These are phyloP conservation scores for Melanotaenia boesemani DNA, from an alignment of 2,797 vertebrate genomes.

Conservation along the genomic window DNA sequence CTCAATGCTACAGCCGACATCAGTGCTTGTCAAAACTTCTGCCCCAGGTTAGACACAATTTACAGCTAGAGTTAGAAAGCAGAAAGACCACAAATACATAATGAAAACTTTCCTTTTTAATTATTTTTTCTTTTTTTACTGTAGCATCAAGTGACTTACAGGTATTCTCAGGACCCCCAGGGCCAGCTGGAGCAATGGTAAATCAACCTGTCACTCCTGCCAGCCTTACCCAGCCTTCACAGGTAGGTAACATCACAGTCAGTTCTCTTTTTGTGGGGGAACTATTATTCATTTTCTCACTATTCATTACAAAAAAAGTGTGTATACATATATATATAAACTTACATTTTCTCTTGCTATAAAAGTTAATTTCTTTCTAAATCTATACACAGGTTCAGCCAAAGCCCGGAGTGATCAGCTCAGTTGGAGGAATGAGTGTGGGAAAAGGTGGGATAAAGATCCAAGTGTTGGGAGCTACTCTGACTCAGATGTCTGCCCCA, in stretches of 20 bases:
- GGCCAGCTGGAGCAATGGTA: conserved; percentile 73
- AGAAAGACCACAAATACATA: background rate
- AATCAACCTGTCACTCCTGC: conserved; percentile 79
- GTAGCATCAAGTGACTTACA: conserved; percentile 83
- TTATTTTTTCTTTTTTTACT: conserved; percentile 19
- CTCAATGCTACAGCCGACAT: conserved; percentile 82
- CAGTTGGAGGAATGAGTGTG: conserved; percentile 79
- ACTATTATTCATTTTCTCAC: background rate
- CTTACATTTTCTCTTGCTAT: background rate
- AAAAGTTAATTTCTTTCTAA: background rate
- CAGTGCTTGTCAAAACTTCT: conserved; percentile 85
- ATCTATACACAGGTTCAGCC: conserved; percentile 69
- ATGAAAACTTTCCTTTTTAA: background rate
- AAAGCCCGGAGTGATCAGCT: conserved; percentile 86
- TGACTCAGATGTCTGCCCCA: conserved; percentile 80
- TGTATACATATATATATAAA: too few relatives aligned
- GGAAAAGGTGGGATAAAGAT: conserved; percentile 84
- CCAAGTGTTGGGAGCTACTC: conserved; percentile 79
- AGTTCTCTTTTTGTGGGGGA: background rate
- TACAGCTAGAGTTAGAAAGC: background rate
- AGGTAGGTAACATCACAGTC: conserved; percentile 62
- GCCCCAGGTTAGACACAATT: conserved; percentile 70
- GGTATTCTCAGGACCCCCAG: conserved; percentile 82
- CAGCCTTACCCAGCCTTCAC: conserved; percentile 82
- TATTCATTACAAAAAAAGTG: background rate